Evolutionary conservation across 2,797 vertebrate genomes (phyloP).

Genomic region (Acipenser oxyrinchus): DNA sequence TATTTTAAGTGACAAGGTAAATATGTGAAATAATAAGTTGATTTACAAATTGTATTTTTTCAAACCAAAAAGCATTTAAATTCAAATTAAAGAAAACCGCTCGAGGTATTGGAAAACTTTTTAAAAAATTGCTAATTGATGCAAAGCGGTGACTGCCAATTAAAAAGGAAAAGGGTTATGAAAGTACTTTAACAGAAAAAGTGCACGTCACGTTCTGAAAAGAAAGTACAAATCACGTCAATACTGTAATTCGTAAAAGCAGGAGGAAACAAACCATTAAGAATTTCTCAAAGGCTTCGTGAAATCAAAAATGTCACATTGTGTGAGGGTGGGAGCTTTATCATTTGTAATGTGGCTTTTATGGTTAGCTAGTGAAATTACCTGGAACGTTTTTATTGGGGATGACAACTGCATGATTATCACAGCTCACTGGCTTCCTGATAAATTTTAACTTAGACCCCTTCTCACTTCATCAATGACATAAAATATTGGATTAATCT

Average conservation of each 20-base stretch:
- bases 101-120: too few relatives aligned
- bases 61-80: too few relatives aligned
- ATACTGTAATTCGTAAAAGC: not conserved
- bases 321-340: slow-evolving; percentile 1
- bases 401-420: slow-evolving; percentile 34
- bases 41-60: too few relatives aligned
- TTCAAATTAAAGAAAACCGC: too few relatives aligned
- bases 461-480: slow-evolving; percentile 30
- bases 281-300: not conserved
- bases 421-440: slow-evolving; percentile 27
- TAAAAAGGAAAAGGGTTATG: too few relatives aligned
- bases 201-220: not conserved
- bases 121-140: too few relatives aligned
- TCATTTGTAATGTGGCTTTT: slow-evolving; percentile 16
- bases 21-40: too few relatives aligned
- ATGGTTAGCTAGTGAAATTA: slow-evolving; percentile 39
- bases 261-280: not conserved
- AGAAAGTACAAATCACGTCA: not conserved
- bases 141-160: too few relatives aligned
- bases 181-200: not conserved
- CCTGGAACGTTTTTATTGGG: slow-evolving; percentile 42
- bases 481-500: slow-evolving; percentile 44
- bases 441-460: slow-evolving; percentile 12
- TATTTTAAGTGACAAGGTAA: too few relatives aligned
- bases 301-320: not conserved